Base-by-base conservation (phyloP, 2,797 vertebrate genomes). In the Takifugu rubripes region DNA sequence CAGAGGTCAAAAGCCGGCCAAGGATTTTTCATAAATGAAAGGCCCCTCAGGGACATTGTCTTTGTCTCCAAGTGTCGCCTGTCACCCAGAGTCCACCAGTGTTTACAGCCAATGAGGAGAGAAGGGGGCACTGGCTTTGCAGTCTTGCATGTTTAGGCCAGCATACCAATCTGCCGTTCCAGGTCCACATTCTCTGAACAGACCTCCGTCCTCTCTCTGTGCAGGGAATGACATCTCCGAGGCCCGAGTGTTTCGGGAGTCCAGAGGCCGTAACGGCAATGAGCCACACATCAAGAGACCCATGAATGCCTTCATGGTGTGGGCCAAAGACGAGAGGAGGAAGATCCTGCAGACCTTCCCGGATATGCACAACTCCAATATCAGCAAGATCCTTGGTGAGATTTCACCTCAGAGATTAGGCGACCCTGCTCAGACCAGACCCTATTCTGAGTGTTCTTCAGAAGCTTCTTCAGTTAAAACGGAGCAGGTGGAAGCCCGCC, bases 351-450 rank as follows among this genome's bases (percentile, higher is more conserved):
- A 98, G 87, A 96, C 96, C 74, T 98, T 98, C 79, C 97, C 97
- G 0, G 97, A 99, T 91, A 98, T 99, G 96, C 97, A 99, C 89
- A 99, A 99, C 93, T 99, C 97, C 87, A 99, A 99, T 90, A 99
- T 99, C 88, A 98, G 96, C 93, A 99, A 99, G 93, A 99, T 99
- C 79, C 90, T 99, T 25, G 97, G 97, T 98, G 84, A 95, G 95
- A 2, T 3, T 1, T 3, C 33, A 10, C 31, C 27, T 4, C 27
- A 29, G 27, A 7, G 27, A 7, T 29, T 7, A 29, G 27, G 27
- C 7, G 27, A 29, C 27, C 27, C 27, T 29, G 27, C 27, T 29
- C 21, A 21, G 21, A 21, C 21, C 21, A 21, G 21, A 21, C 21
- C 21, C 21, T 21, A 21, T 21, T 21, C 21, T 21, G 21, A 21